Percentiles rank a stretch among this genome's conserved stretches.
Conservation (phyloP, 64 coral and sea anemone genomes). For the Orbicella faveolata region DNA sequence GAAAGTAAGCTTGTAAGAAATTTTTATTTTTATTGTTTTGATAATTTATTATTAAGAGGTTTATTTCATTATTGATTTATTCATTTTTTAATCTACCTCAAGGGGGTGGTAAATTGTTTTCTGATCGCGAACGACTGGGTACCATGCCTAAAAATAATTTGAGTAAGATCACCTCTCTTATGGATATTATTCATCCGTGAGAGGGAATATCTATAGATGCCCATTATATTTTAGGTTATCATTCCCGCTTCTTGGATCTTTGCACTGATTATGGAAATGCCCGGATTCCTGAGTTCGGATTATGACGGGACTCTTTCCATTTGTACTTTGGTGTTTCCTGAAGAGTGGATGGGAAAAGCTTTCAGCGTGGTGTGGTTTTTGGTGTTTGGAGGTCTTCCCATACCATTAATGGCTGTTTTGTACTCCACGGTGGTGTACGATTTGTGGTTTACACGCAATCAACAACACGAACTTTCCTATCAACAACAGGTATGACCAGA, state of each 20-base stretch:
- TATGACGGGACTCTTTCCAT: neutral
- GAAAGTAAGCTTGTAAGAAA: too few species aligned
- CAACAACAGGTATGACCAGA: neutral
- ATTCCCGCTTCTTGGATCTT: constrained; percentile 1
- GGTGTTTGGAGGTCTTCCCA: neutral
- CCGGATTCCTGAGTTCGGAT: neutral
- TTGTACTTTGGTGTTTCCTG: neutral
- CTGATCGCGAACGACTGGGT: too few species aligned
- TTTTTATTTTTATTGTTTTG: too few species aligned
- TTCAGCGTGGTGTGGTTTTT: neutral
- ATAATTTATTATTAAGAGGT: too few species aligned
- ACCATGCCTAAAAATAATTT: too few species aligned
- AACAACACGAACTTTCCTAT: neutral
- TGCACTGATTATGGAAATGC: neutral
- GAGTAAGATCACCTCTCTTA: too few species aligned
- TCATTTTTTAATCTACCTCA: too few species aligned
- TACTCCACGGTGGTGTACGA: constrained; percentile 44
- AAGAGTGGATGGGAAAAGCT: neutral
- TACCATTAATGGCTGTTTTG: constrained; percentile 4
- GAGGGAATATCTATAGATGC: neutral
- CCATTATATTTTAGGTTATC: constrained; percentile 1
- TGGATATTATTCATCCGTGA: too few species aligned
- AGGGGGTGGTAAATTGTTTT: too few species aligned
- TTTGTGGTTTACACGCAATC: constrained; percentile 22
- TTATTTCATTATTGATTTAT: too few species aligned